phyloP scores from a whole-genome alignment of 2,888 invertebrate genomes.

The Heteromyza rotundicornis region DNA sequence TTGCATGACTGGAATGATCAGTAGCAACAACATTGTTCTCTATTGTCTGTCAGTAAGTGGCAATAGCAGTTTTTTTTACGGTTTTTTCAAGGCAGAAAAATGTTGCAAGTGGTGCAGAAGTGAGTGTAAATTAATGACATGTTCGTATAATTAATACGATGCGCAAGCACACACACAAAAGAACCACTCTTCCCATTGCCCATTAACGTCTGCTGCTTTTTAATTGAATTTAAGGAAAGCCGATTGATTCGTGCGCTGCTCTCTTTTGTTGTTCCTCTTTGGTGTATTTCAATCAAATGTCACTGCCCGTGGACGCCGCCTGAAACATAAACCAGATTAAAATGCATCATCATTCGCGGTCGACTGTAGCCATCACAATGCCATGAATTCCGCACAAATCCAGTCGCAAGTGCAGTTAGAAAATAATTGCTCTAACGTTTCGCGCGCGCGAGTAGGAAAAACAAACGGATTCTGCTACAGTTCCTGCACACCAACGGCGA shows the following conservation, averaged over 20 bases:
- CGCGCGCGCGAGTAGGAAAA: not conserved
- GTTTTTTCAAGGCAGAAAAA: no score
- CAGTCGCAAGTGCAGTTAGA: not conserved
- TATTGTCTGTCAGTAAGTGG: not conserved
- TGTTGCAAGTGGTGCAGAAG: no score
- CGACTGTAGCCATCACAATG: no score
- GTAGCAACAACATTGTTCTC: not conserved
- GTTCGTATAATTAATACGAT: not conserved
- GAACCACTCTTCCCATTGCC: no score
- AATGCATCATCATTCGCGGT: not conserved
- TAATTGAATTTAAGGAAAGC: not conserved
- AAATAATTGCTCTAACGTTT: constrained; percentile 3
- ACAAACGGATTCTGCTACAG: constrained; percentile 16
- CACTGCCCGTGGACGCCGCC: not conserved
- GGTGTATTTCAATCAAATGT: not conserved
- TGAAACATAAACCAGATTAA: not conserved
- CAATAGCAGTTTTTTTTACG: not conserved
- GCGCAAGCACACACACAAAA: no score
- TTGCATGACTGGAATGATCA: not conserved
- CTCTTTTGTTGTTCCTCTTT: no score
- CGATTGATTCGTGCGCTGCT: no score
- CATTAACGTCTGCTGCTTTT: not conserved
- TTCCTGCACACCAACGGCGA: not conserved
- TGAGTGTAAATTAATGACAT: not conserved
- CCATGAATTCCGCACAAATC: no score